A percentile compares a stretch with the other conserved stretches of the same genome.
These are phyloP conservation scores for Pseudomyrmex cubaensis DNA, from an alignment of 1,140 invertebrate genomes.

Conservation along the genomic window DNA sequence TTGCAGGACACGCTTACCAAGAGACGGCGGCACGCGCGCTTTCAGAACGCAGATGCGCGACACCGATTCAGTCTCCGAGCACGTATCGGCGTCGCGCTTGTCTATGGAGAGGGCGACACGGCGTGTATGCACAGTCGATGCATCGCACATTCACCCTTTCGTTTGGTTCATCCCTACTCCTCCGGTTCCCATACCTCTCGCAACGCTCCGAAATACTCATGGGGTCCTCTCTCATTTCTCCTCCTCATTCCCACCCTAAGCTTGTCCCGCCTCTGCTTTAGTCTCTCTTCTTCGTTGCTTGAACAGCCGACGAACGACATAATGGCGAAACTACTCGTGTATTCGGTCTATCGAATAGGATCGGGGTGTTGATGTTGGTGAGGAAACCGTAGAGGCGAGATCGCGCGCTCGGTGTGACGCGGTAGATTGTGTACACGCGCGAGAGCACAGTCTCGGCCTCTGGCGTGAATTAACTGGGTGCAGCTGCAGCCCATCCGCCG, in stretches of 20 bases:
- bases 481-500: constrained; percentile 58
- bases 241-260: too few species aligned
- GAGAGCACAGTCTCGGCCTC: constrained; percentile 9
- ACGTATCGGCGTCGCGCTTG: constrained; percentile 57
- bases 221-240: neutral
- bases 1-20: constrained; percentile 61
- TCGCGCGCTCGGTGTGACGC: constrained; percentile 6
- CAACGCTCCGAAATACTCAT: neutral
- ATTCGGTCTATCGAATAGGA: constrained; percentile 40
- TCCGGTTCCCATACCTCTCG: neutral
- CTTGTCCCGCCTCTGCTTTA: neutral
- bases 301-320: constrained; percentile 39
- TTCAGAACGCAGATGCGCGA: constrained; percentile 33
- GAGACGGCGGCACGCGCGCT: constrained; percentile 39
- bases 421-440: constrained; percentile 19
- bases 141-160: constrained; percentile 55
- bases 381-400: constrained; percentile 37
- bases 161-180: neutral
- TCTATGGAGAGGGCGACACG: constrained; percentile 47
- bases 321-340: constrained; percentile 53
- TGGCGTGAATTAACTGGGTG: constrained; percentile 65
- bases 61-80: constrained; percentile 57
- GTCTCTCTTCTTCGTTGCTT: constrained; percentile 1
- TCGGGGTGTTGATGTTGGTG: constrained; percentile 19
- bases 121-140: constrained; percentile 53